These are phyloP conservation scores for Eretmochelys imbricata DNA, from an alignment of 2,113 vertebrate genomes.

Conservation along the genomic window DNA sequence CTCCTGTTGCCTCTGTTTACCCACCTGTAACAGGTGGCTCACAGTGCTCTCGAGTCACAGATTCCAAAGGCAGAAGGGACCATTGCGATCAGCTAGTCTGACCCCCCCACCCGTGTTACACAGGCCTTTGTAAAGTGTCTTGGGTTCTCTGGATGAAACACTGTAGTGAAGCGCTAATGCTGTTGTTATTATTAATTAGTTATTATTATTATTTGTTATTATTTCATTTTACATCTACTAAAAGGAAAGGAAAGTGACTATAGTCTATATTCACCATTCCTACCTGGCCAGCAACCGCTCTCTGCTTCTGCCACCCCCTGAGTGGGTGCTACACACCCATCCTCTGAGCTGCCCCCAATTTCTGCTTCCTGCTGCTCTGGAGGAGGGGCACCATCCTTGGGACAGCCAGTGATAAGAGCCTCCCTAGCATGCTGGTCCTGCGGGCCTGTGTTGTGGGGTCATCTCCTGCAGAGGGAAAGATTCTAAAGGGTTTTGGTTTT, in stretches of 20 bases:
- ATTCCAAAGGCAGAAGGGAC: too few species aligned
- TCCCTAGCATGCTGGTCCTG: too few species aligned
- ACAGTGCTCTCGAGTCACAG: neutral
- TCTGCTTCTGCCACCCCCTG: neutral
- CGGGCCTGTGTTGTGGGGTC: neutral
- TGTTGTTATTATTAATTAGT: neutral
- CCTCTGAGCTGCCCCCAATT: neutral
- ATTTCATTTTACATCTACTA: neutral
- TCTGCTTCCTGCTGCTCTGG: too few species aligned
- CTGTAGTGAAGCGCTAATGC: neutral
- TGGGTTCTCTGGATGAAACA: neutral
- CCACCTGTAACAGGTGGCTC: neutral
- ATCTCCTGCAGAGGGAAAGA: neutral
- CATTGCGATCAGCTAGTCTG: too few species aligned
- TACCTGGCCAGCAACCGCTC: neutral
- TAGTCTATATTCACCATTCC: neutral
- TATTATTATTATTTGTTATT: neutral
- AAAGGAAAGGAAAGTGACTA: neutral
- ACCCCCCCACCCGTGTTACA: too few species aligned
- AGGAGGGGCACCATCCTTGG: too few species aligned
- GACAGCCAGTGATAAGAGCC: too few species aligned
- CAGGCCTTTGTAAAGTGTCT: too few species aligned
- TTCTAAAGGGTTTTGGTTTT: constrained; percentile 9
- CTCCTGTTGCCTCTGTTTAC: neutral
- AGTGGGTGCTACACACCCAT: neutral